Evolutionary conservation across 2,797 vertebrate species (phyloP).

Genomic region (Margarornis squamiger): DNA sequence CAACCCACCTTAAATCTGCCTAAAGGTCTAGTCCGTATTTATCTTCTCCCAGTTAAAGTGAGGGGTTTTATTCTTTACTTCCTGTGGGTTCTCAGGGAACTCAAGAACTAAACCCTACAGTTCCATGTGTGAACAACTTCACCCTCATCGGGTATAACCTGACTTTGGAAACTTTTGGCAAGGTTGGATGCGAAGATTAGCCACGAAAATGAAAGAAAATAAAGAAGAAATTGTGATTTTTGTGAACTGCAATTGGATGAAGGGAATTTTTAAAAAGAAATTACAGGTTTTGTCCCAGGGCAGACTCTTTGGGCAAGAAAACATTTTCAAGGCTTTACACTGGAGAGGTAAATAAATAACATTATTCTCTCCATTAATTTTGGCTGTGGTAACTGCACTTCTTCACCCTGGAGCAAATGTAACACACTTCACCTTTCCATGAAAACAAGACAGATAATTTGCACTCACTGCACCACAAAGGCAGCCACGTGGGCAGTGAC

Average conservation of each 20-base stretch:
- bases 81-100: not conserved
- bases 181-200: fast-evolving
- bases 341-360: not conserved
- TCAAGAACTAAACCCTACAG: not conserved
- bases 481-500: not conserved
- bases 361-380: not conserved
- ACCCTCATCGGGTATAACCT: not conserved
- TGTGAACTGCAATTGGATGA: not conserved
- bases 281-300: not conserved
- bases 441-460: not conserved
- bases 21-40: not conserved
- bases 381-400: not conserved
- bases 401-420: not conserved
- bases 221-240: not conserved
- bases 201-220: not conserved
- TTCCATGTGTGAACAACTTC: not conserved
- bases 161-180: not conserved
- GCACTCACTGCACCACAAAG: not conserved
- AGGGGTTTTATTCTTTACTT: not conserved
- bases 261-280: not conserved
- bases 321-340: not conserved
- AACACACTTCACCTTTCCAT: not conserved
- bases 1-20: not conserved
- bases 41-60: not conserved
- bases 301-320: not conserved